Conservation (phyloP, 1,140 invertebrate genomes). For the Drosophila suzukii region DNA sequence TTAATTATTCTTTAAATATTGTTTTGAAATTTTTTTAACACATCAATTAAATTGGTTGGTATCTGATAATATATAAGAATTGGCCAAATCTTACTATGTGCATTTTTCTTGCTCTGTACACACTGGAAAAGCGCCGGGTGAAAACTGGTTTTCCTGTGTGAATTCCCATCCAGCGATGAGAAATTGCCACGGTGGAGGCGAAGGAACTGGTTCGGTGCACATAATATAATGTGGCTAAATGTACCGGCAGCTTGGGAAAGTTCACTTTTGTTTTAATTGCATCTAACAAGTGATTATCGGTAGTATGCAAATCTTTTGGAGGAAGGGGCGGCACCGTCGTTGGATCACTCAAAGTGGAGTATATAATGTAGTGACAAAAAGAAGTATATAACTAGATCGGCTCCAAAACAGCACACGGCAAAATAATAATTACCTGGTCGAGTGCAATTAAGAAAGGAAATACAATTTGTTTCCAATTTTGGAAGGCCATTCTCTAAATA, state of each 20-base stretch:
- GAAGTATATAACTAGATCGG: neutral
- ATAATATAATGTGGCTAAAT: constrained; percentile 22
- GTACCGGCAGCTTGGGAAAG: constrained; percentile 36
- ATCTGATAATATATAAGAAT: too few species aligned
- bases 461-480: constrained; percentile 1
- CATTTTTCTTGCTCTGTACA: neutral
- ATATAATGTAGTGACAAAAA: neutral
- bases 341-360: neutral
- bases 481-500: neutral
- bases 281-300: constrained; percentile 42
- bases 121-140: neutral
- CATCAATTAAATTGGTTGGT: too few species aligned
- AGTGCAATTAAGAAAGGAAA: constrained; percentile 2
- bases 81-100: neutral
- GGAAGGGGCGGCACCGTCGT: neutral
- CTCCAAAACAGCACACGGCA: neutral
- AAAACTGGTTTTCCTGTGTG: constrained; percentile 39
- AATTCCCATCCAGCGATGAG: constrained; percentile 30
- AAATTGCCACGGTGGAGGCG: constrained; percentile 7
- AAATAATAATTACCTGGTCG: constrained; percentile 9
- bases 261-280: constrained; percentile 52
- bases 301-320: constrained; percentile 35
- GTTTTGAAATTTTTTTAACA: too few species aligned
- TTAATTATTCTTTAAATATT: too few species aligned
- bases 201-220: constrained; percentile 17